Evolutionary conservation across 2,113 vertebrate species (phyloP).

Genomic region (Gadus chalcogrammus): DNA sequence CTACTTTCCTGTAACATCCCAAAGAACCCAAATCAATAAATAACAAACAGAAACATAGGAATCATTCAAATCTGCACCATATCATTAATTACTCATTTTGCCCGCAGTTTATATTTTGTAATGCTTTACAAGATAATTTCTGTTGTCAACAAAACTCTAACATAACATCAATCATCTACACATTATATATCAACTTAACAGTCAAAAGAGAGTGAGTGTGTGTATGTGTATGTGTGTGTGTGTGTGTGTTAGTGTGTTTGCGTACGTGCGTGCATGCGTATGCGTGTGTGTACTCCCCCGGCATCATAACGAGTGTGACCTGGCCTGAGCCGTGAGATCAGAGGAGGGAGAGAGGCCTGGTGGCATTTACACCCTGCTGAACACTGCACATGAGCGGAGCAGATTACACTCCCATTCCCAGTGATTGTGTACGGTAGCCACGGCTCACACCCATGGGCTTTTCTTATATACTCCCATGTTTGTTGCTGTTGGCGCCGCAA

Average conservation of each 20-base stretch:
- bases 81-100: too few species aligned
- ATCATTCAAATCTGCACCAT: too few species aligned
- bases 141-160: too few species aligned
- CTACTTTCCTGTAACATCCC: too few species aligned
- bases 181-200: too few species aligned
- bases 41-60: too few species aligned
- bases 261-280: not conserved
- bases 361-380: too few species aligned
- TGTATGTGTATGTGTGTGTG: not conserved
- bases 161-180: too few species aligned
- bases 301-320: not conserved
- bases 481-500: constrained; percentile 39
- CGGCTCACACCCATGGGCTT: constrained; percentile 30
- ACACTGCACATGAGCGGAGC: not conserved
- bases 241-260: not conserved
- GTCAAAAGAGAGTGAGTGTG: not conserved
- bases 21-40: too few species aligned
- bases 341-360: not conserved
- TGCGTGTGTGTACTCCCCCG: not conserved
- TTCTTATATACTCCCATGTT: constrained; percentile 35
- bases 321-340: not conserved
- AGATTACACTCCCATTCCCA: constrained; percentile 37
- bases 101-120: too few species aligned
- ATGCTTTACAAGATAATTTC: too few species aligned
- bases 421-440: constrained; percentile 30